A percentile compares a stretch with the other conserved stretches of the same genome.
These are phyloP conservation scores for Vanessa atalanta DNA, from an alignment of 1,140 invertebrate species.

Conservation along the genomic window DNA sequence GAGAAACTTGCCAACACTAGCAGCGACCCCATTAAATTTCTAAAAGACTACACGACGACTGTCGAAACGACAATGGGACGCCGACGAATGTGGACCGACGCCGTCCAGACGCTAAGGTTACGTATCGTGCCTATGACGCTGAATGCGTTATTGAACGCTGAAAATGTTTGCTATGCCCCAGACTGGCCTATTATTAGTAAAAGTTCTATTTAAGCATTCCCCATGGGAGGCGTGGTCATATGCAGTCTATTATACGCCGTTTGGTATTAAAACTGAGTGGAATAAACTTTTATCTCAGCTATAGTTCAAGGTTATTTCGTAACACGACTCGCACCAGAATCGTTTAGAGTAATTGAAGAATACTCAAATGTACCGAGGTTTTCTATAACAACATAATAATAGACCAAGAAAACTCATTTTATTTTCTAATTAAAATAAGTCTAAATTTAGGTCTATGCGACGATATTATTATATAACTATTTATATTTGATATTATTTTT, in stretches of 20 bases:
- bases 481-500: too few species aligned
- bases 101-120: constrained; percentile 24
- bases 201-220: constrained; percentile 23
- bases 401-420: too few species aligned
- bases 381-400: too few species aligned
- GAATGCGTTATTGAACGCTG: constrained; percentile 32
- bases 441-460: too few species aligned
- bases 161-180: constrained; percentile 29
- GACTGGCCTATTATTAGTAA: constrained; percentile 26
- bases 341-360: too few species aligned
- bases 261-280: too few species aligned
- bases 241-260: neutral
- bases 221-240: neutral
- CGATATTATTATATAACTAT: too few species aligned
- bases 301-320: too few species aligned
- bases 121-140: constrained; percentile 29
- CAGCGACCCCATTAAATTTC: constrained; percentile 17
- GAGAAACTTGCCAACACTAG: constrained; percentile 33
- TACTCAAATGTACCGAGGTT: too few species aligned
- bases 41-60: constrained; percentile 15
- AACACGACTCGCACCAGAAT: too few species aligned
- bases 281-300: too few species aligned
- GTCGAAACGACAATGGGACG: constrained; percentile 34
- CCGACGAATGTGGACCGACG: constrained; percentile 24
- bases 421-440: too few species aligned